Base-by-base conservation (phyloP, 1,140 invertebrate genomes). In the Helicoverpa armigera region DNA sequence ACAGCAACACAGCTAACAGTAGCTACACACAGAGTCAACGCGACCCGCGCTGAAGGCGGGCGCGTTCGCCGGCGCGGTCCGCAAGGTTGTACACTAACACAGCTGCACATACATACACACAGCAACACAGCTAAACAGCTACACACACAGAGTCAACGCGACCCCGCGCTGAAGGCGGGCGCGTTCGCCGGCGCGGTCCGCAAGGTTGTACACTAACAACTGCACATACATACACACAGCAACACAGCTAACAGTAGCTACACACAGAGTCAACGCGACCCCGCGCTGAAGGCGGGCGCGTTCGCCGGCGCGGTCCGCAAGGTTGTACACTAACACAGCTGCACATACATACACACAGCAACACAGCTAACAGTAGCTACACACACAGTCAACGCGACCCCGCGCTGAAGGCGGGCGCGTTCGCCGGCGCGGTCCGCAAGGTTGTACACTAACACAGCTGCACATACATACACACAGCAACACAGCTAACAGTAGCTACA, bases 241-340 rank as follows among this genome's bases (percentile, higher is more conserved):
- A 23, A 23, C 23, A 23, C 23, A 23, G 23, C 5, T 43, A 43
- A 43, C 4, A 43, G 35, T 43, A 43, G 9, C 35, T 9, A 96
- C 97, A 95, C 91, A 12, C 97, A 97, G 93, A 97, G 98, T 67
- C 96, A 98, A 29, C 97, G 98, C 82, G 98, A 98, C 74, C 97
- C 98, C 50, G 98, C 98, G 14, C 98, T 98, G 9, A 98, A 98
- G 10, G 98, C 98, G 0, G 89, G 97, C 82, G 97, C 98, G 53
- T 96, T 98, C 58, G 96, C 97, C 79, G 95, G 10, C 63, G 98
- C 98, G 0, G 89, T 98, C 77, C 94, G 97, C 63, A 98, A 98
- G 91, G 97, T n/a, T n/a, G 23, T 23, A 23, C 23, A 23, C 23
- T 23, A 23, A 23, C 23, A 0, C 23, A 23, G 23, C 23, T 23